Evolutionary conservation across 2,888 invertebrate species (phyloP), one percentile per base, ranked within the genome.

Genomic region (Steinernema carpocapsae): DNA sequence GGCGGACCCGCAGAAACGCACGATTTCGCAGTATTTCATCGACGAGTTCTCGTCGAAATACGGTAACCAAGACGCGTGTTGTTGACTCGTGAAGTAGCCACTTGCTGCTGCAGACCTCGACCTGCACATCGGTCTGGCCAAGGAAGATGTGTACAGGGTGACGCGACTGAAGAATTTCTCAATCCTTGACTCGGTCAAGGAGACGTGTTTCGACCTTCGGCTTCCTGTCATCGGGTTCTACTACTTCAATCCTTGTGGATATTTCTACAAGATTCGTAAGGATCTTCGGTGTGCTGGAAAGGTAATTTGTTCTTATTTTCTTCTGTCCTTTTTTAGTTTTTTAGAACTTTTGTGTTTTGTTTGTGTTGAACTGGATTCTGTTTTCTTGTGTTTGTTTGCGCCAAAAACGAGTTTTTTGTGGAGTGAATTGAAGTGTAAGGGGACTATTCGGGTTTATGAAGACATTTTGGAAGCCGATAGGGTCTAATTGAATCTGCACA

Each of bases 261-360:
- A 64, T 64, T 64, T 64, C 32, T 64, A 64, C 26, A 64, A 64
- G n/a, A 64, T 64, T 19, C 22, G 64, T 14, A 64, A 64, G 19
- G 64, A 64, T 64, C 64, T 64, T 64, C 64, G 64, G 6, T 64
- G 64, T n/a, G 64, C 64, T 1, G 64, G 64, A 64, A 64, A 64
- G 64, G 64, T 64, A 56, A 2, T 56, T 26, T 7, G 6, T n/a
- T 48, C 14, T 19, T 43, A 43, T 43, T 14, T 43, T 43, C 43
- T 14, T 12, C 43, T 43, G 14, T 43, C 43, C 14, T 43, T 12
- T 37, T 37, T 37, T 37, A 37, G 37, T 37, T 37, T 6, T 37
- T 37, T 37, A 37, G 37, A 37, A 37, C 10, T 37, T 37, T 10
- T 37, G 37, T 37, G 37, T 37, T 37, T 37, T 3, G 3, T 37